Evolutionary conservation across 2,888 invertebrate species (phyloP), one percentile per base, ranked within the genome.

Genomic region (Cynaeus angustus): DNA sequence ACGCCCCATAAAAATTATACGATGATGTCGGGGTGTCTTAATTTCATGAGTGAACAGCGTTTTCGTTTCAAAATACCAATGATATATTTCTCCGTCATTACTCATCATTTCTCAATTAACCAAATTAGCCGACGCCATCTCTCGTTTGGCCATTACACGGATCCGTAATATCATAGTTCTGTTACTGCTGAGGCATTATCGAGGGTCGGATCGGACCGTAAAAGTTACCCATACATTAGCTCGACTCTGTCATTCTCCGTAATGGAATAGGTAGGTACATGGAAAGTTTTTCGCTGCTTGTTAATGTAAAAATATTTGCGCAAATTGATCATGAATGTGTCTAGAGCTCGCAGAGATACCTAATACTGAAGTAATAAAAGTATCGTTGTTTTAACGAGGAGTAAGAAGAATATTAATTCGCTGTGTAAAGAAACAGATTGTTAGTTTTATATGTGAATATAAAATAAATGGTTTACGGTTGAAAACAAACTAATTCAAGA

Each of bases 21-120:
- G 52, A 61, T 66, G 56, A 62, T 70, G 62, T 72, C 72, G 70
- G 73, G n/a, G 72, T 77, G 76, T 79, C 79, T 79, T 79, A 78
- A 77, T 77, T 77, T 75, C 72, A 71, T 68, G 73, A 71, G 68
- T 64, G 74, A 80, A 83, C 83, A 83, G 77, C 78, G 81, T 82
- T 83, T 83, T 82, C 82, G 78, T 83, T 83, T 84, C 83, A 83
- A 80, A 81, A 81, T 77, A 77, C 79, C 80, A 79, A 82, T 83
- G 83, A 83, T 83, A 82, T 83, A 83, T 83, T 82, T 81, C 84
- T 82, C 76, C 83, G 84, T 84, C 83, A 85, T 85, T 85, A 84
- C 81, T 84, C 84, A 85, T 85, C 84, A 84, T 85, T 85, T 81
- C 83, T 83, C 84, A 84, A 85, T 85, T 85, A 85, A 82, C 79